phyloP scores from a whole-genome alignment of 1,140 invertebrate genomes.

The Drosophila lacertosa region DNA sequence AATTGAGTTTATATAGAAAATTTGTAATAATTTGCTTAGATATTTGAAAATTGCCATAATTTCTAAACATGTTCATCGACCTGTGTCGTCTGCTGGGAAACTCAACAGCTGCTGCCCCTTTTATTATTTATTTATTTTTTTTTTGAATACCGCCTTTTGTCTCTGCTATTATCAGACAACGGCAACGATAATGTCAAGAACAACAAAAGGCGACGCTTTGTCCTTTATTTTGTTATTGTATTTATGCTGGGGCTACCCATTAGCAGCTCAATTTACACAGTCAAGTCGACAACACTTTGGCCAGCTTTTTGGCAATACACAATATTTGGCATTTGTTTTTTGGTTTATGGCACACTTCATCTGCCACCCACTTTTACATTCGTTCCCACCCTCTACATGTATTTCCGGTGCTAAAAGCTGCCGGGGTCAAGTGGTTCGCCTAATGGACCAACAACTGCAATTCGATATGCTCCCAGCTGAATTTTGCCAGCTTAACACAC shows the following conservation, averaged over 20 bases:
- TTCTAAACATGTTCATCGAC: no score
- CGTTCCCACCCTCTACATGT: conserved; percentile 1
- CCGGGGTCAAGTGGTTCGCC: conserved; percentile 60
- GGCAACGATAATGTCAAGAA: conserved; percentile 33
- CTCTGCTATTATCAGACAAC: conserved; percentile 30
- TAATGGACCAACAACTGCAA: conserved; percentile 76
- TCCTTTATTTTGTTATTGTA: conserved; percentile 31
- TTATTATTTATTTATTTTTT: background rate
- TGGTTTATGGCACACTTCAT: conserved; percentile 28
- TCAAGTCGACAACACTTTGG: conserved; percentile 36
- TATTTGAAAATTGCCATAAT: no score
- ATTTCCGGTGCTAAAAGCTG: conserved; percentile 65
- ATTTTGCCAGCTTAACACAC: conserved; percentile 17
- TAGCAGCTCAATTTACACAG: conserved; percentile 77
- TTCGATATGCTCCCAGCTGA: conserved; percentile 55
- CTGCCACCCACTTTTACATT: conserved; percentile 7
- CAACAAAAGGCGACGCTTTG: conserved; percentile 9
- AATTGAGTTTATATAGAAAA: no score
- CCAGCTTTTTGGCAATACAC: conserved; percentile 56
- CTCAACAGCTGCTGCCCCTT: conserved; percentile 23
- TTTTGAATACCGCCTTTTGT: conserved; percentile 21
- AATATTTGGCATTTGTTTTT: conserved; percentile 69
- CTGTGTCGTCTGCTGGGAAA: conserved; percentile 40
- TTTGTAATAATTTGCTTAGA: no score
- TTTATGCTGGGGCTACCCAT: conserved; percentile 50